phyloP scores from a whole-genome alignment of 2,888 invertebrate species.

The Andrena bicolor region DNA sequence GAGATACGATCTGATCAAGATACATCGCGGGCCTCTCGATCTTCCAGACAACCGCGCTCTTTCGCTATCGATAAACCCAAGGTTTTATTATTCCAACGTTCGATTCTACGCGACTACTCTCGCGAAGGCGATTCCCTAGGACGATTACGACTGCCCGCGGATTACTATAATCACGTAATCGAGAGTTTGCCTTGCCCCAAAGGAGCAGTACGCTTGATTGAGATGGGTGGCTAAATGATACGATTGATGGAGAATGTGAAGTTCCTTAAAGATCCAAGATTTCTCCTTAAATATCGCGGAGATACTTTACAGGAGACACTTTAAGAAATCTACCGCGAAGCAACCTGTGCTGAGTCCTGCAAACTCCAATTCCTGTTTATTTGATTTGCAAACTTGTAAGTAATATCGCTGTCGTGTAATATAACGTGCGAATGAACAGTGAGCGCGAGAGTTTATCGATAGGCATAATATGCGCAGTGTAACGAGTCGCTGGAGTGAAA shows the following conservation, averaged over 20 bases:
- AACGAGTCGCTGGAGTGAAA: neutral
- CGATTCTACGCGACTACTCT: neutral
- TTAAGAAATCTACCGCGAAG: too few relatives aligned
- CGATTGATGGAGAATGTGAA: too few relatives aligned
- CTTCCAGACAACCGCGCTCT: conserved; percentile 21
- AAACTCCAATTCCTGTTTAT: too few relatives aligned
- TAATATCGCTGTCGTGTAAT: too few relatives aligned
- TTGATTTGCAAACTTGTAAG: too few relatives aligned
- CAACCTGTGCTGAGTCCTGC: too few relatives aligned
- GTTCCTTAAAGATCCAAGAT: too few relatives aligned
- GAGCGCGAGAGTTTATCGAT: neutral
- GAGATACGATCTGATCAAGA: conserved; percentile 30
- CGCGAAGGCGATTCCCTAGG: neutral
- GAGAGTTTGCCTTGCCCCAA: neutral
- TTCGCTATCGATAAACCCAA: conserved; percentile 46
- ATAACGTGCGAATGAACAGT: neutral
- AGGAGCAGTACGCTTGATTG: neutral
- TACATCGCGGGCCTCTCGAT: conserved; percentile 21
- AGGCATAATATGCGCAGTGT: neutral
- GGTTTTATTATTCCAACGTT: conserved; percentile 4
- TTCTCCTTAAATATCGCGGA: too few relatives aligned
- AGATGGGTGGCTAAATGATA: too few relatives aligned
- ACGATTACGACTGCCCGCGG: conserved; percentile 19
- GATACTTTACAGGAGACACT: too few relatives aligned
- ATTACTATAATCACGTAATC: neutral